Conservation (phyloP, 2,113 vertebrate genomes). For the Axis porcinus region DNA sequence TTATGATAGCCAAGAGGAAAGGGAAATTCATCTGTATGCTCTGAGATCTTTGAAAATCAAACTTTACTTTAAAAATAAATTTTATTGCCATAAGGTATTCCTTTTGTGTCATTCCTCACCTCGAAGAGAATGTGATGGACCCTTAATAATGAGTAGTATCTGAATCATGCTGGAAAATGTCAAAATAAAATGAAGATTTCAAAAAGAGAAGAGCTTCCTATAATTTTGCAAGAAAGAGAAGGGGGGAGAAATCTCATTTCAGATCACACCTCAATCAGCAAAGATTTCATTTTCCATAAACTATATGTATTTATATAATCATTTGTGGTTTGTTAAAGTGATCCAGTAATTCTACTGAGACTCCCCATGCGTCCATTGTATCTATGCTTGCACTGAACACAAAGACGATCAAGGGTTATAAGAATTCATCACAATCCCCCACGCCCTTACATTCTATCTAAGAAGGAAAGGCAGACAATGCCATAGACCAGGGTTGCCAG, state of each 20-base stretch:
- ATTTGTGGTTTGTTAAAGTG: background rate
- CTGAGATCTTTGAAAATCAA: constrained; percentile 76
- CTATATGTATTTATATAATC: background rate
- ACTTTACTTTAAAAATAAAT: constrained; percentile 76
- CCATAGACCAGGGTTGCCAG: background rate
- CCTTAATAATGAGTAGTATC: constrained; percentile 66
- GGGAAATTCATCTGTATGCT: constrained; percentile 75
- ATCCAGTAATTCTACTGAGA: background rate
- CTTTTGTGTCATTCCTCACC: constrained; percentile 71
- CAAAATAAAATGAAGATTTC: constrained; percentile 72
- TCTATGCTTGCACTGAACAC: accelerated
- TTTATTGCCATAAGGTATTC: constrained; percentile 73
- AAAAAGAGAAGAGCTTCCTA: constrained; percentile 70
- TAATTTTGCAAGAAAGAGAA: constrained; percentile 38
- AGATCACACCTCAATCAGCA: constrained; percentile 47
- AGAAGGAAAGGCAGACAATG: background rate
- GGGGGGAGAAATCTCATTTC: constrained; percentile 11
- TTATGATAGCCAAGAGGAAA: constrained; percentile 78
- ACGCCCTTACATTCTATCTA: background rate
- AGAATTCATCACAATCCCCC: background rate
- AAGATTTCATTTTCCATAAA: constrained; percentile 45
- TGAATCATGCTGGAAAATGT: constrained; percentile 69
- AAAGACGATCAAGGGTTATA: background rate
- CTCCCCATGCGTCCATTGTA: background rate
- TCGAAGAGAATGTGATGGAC: constrained; percentile 74